phyloP scores from a whole-genome alignment of 2,888 invertebrate genomes.

The Drosophila cracens region DNA sequence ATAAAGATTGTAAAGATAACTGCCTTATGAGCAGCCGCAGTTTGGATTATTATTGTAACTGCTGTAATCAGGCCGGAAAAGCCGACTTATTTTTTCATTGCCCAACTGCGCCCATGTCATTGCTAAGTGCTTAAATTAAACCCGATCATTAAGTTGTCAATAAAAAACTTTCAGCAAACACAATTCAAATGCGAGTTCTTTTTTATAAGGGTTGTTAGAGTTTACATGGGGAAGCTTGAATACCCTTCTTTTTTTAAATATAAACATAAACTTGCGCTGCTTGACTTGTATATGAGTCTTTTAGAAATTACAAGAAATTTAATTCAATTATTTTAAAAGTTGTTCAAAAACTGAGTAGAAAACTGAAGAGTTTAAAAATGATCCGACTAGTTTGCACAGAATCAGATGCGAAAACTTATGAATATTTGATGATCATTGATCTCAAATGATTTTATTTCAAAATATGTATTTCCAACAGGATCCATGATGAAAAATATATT shows the following conservation, averaged over 20 bases:
- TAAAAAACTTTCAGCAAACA: not conserved
- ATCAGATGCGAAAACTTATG: not conserved
- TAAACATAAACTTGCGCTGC: not conserved
- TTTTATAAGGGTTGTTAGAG: not conserved
- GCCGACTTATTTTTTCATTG: not conserved
- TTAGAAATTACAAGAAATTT: not conserved
- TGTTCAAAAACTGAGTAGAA: not conserved
- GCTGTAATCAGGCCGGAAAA: conserved; percentile 59
- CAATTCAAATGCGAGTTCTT: not conserved
- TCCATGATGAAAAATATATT: not conserved
- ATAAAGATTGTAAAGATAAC: conserved; percentile 1
- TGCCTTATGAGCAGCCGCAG: conserved; percentile 59
- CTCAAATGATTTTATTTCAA: not conserved
- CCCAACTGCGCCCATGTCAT: not conserved
- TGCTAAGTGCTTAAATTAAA: not conserved
- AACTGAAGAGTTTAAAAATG: not conserved
- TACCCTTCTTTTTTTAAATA: not conserved
- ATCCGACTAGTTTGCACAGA: not conserved
- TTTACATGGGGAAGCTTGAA: not conserved
- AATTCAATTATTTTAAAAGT: not conserved
- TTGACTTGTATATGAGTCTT: not conserved
- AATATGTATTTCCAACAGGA: not conserved
- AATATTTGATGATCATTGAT: not conserved
- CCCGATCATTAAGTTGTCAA: not conserved
- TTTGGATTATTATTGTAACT: conserved; percentile 59